phyloP scores from a whole-genome alignment of 37 sponge, comb jelly and placozoan genomes.

The Chondrosia reniformis region DNA sequence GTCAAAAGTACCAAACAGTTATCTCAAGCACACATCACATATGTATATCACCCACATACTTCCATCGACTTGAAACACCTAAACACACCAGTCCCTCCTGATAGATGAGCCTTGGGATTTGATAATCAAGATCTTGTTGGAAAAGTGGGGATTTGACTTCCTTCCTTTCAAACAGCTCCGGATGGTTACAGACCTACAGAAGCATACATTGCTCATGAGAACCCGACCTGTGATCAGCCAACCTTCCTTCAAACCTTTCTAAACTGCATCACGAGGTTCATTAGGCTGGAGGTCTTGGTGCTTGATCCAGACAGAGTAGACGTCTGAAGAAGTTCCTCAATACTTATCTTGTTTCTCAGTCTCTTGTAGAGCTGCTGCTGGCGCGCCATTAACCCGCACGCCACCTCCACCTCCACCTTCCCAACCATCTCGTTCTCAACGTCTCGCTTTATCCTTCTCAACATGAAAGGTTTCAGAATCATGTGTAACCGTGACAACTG shows the following conservation, averaged over 20 bases:
- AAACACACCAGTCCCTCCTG: constrained; percentile 5
- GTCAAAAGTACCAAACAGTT: neutral
- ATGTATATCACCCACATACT: neutral
- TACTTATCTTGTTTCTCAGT: constrained; percentile 73
- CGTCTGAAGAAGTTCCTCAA: constrained; percentile 84
- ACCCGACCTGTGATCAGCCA: neutral
- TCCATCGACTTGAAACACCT: neutral
- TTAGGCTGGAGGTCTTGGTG: constrained; percentile 60
- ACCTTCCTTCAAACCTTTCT: constrained; percentile 66
- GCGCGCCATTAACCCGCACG: constrained; percentile 59
- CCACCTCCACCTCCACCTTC: constrained; percentile 84
- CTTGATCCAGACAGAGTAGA: constrained; percentile 37
- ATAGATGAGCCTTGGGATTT: constrained; percentile 58
- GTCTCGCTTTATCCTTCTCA: constrained; percentile 87
- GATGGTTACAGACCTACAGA: constrained; percentile 91
- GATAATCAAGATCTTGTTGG: constrained; percentile 18
- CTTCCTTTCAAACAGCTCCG: constrained; percentile 87
- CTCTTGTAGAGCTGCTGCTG: constrained; percentile 81
- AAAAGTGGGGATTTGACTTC: constrained; percentile 76
- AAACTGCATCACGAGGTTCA: constrained; percentile 97
- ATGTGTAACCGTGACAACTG: constrained; percentile 91
- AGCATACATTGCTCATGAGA: neutral
- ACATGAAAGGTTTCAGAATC: constrained; percentile 98
- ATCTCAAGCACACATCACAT: neutral
- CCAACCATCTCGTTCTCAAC: constrained; percentile 96